Conservation (phyloP, 2,888 invertebrate genomes). For the Zelleria hepariella region DNA sequence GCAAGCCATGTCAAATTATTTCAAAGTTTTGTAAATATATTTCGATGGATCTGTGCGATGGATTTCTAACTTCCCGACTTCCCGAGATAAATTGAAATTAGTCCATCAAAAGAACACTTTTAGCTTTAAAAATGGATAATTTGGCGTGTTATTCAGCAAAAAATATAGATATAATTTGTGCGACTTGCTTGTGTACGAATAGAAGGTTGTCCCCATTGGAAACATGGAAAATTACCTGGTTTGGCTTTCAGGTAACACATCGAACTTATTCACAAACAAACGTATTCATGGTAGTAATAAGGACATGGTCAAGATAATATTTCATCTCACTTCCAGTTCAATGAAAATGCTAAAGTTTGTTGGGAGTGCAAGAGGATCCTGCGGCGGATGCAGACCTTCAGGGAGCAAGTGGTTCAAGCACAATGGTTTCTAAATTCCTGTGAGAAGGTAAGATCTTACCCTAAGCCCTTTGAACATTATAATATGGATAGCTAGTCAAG, state of each 20-base stretch:
- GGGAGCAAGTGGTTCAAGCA: not conserved
- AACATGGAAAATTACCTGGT: not conserved
- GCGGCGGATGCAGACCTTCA: not conserved
- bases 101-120: not conserved
- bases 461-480: not conserved
- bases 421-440: not conserved
- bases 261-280: no score
- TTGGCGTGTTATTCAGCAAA: not conserved
- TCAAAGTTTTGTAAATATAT: no score
- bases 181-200: not conserved
- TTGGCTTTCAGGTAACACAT: not conserved
- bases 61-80: not conserved
- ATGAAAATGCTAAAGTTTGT: not conserved
- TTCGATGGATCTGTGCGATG: no score
- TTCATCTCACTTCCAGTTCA: not conserved
- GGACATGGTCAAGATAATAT: no score
- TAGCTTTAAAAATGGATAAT: not conserved
- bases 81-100: not conserved
- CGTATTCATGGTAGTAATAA: not conserved
- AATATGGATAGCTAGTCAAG: no score
- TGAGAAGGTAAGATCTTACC: not conserved
- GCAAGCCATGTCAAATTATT: no score
- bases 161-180: not conserved
- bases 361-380: not conserved
- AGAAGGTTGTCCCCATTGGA: not conserved